Base-by-base conservation (phyloP, 2,888 invertebrate genomes). In the Nephrocerus scutellatus region DNA sequence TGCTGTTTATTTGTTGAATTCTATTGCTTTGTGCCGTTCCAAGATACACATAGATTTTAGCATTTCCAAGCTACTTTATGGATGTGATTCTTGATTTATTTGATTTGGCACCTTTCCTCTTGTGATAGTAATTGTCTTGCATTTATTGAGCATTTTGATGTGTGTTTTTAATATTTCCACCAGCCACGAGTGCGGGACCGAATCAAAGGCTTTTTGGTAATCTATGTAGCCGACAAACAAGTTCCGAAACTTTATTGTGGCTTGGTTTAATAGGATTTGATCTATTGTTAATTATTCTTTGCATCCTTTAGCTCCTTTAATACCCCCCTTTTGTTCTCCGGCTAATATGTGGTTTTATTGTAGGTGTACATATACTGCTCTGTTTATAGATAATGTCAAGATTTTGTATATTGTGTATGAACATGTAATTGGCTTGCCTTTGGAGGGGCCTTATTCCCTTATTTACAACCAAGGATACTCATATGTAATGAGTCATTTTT, bases 301-400 rank as follows among this genome's bases (percentile, higher is more conserved):
- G 16, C 43, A 43, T 3, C 43, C 42, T n/a, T 28, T 23, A 13
- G 43, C 23, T 13, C 39, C 36, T 32, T 18, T 26, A 8, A 35
- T 39, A 21, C 33, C 36, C 8, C 33, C 39, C 29, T 43, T 43
- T 24, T 43, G 43, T 19, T 43, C 36, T 30, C 39, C 36, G 2
- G 32, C 10, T 7, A 43, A 7, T 2, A 43, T 23, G 25, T 32
- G 39, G 9, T 39, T 6, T 6, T 2, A 9, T 15, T 5, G 10
- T 8, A 38, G 4, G 30, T 42, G 38, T 5, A 23, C 22, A 8
- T 39, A 39, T 16, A 39, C 23, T 3, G 6, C 28, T 4, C 22
- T 32, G 12, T 28, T 39, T n/a, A 43, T 32, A 21, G 32, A 43
- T 23, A 36, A 29, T 28, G 39, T 39, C 6, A 36, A 2, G 10